Evolutionary conservation across 1,140 invertebrate genomes (phyloP), one percentile per base, ranked within the genome.

Genomic region (Apis dorsata): DNA sequence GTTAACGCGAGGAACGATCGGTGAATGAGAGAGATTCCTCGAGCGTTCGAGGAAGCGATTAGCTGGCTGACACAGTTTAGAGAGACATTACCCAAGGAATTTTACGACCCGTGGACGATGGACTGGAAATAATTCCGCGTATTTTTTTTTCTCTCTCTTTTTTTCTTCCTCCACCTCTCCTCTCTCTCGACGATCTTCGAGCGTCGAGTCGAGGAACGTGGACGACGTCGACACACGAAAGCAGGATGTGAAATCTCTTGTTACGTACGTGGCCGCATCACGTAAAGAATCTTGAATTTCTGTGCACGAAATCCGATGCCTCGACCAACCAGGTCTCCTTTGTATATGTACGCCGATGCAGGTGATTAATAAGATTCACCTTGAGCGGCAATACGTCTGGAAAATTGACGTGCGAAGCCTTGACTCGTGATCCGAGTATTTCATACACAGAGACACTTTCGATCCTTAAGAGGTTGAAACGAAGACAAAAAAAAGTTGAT

Each of bases 171-270:
- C 15, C 7, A 0, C 57, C n/a, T 44, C 34, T 68, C 34, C 34
- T 21, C 34, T 44, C 62, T 44, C 62, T 0, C 28, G 24, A 8
- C 24, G 12, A 11, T 10, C 12, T 11, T 17, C 66, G 44, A 60
- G 66, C 80, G 83, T 76, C 75, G 68, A 57, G 72, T 78, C 65
- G 66, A 68, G 53, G 69, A 49, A 62, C 57, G 73, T 62, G 44
- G 81, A 53, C 71, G 34, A 57, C 17, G 71, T 74, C 71, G 24
- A 24, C 34, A 44, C 44, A 78, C 77, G 83, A 76, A 81, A 63
- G 77, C 79, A 89, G 89, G 88, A 89, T 89, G 89, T 83, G 81
- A 83, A 81, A 75, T 88, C 77, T 90, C 88, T 63, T 74, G 70
- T 90, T 90, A 89, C 88, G 65, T 74, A 21, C 34, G 65, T 71